Percentiles rank a stretch among this genome's conserved stretches.
These are phyloP conservation scores for Rhinoraja longicauda DNA, from an alignment of 2,797 vertebrate species.

Conservation along the genomic window DNA sequence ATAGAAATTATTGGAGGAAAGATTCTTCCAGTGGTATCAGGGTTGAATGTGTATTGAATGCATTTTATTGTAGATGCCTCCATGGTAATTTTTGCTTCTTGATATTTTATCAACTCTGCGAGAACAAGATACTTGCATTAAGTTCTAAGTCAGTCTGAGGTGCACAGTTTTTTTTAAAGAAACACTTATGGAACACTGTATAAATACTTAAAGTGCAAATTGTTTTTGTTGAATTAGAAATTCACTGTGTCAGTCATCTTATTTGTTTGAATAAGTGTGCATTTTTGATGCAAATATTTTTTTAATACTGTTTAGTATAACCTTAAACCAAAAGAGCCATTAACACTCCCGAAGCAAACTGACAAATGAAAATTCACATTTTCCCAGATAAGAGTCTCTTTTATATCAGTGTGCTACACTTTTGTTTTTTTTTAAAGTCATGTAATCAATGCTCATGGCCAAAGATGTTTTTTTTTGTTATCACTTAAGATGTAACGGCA, in stretches of 20 bases:
- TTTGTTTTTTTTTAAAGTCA: not conserved
- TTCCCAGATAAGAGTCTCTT: not conserved
- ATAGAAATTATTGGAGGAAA: not conserved
- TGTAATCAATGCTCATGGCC: not conserved
- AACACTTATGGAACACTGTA: not conserved
- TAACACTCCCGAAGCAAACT: not conserved
- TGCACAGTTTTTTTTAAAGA: not conserved
- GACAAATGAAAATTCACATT: not conserved
- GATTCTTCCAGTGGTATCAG: not conserved
- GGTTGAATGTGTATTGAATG: not conserved
- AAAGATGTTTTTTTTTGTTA: not conserved
- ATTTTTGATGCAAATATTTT: not conserved
- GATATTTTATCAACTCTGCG: not conserved
- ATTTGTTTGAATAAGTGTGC: not conserved
- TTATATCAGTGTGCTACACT: not conserved
- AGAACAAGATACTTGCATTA: not conserved
- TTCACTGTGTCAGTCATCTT: not conserved
- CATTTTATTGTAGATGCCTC: not conserved
- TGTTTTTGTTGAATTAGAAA: not conserved
- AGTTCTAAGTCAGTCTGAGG: not conserved
- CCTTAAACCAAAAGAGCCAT: not conserved
- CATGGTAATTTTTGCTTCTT: not conserved
- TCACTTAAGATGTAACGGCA: not conserved
- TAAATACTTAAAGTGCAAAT: not conserved
- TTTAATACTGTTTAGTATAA: not conserved